These are phyloP conservation scores for Drosophila trapezifrons DNA, from an alignment of 1,140 invertebrate species.

Conservation along the genomic window DNA sequence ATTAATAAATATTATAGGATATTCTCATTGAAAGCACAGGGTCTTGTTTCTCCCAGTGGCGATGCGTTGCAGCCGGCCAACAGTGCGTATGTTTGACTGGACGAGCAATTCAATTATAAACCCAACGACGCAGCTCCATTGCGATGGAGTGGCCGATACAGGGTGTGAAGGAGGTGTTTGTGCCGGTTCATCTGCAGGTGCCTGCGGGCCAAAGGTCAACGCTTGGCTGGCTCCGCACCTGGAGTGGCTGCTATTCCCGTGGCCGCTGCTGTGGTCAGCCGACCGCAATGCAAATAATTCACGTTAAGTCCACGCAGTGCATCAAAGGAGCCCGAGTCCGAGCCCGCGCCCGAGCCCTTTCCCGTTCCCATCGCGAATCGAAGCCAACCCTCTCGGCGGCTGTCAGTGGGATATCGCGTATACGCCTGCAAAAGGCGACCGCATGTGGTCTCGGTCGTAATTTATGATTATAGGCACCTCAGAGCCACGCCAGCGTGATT, in stretches of 20 bases:
- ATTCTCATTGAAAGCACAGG: too few relatives aligned
- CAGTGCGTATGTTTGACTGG: slow-evolving; percentile 31
- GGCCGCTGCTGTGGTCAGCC: slow-evolving; percentile 32
- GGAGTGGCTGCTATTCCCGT: slow-evolving; percentile 28
- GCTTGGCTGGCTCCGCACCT: slow-evolving; percentile 45
- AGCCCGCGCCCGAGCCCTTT: not conserved
- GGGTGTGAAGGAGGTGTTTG: not conserved
- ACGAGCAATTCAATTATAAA: slow-evolving; percentile 62
- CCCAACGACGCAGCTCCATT: slow-evolving; percentile 1
- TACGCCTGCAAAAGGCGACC: slow-evolving; percentile 50
- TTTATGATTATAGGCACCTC: slow-evolving; percentile 73
- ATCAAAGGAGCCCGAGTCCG: slow-evolving; percentile 49
- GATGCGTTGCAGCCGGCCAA: slow-evolving; percentile 4
- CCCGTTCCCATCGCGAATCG: not conserved
- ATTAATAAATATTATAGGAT: too few relatives aligned
- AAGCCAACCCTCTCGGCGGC: slow-evolving; percentile 3
- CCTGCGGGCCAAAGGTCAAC: slow-evolving; percentile 65
- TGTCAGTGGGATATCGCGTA: slow-evolving; percentile 47
- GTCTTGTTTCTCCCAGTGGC: not conserved
- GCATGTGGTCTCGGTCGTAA: slow-evolving; percentile 58
- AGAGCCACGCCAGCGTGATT: slow-evolving; percentile 12
- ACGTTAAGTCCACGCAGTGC: slow-evolving; percentile 64
- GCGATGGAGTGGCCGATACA: not conserved
- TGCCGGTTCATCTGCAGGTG: slow-evolving; percentile 23
- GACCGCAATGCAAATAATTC: slow-evolving; percentile 74